Evolutionary conservation across 30 jellyfish, hydroid and myxozoan genomes (phyloP).

Genomic region (Aurelia sp.): DNA sequence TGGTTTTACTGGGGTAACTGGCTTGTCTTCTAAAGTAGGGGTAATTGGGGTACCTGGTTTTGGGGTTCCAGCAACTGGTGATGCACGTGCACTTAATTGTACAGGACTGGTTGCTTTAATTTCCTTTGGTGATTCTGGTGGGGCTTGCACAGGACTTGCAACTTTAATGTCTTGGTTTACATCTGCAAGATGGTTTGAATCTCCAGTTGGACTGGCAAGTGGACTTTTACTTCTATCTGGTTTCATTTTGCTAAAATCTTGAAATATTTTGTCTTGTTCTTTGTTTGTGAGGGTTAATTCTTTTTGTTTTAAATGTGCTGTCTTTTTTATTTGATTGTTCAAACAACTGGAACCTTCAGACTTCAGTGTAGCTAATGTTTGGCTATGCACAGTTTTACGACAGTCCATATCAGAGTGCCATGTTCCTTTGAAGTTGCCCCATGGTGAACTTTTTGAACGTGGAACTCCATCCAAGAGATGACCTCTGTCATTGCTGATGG

Average conservation of each 20-base stretch:
- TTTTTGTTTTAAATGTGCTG: slow-evolving; percentile 14
- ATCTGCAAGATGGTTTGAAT: slow-evolving; percentile 28
- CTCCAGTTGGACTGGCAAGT: slow-evolving; percentile 15
- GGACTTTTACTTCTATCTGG: slow-evolving; percentile 64
- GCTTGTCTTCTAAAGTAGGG: slow-evolving; percentile 40
- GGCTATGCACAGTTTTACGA: slow-evolving; percentile 67
- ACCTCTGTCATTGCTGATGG: slow-evolving; percentile 86
- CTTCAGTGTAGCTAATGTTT: slow-evolving; percentile 43
- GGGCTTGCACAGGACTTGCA: slow-evolving; percentile 41
- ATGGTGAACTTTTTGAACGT: slow-evolving; percentile 80
- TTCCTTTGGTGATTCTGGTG: slow-evolving; percentile 33
- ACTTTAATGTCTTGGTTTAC: slow-evolving; percentile 44
- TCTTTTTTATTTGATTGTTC: slow-evolving; percentile 55
- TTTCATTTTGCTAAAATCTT: slow-evolving; percentile 42
- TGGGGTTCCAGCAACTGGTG: slow-evolving; percentile 39
- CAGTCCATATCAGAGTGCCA: slow-evolving; percentile 85
- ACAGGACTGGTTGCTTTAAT: slow-evolving; percentile 14
- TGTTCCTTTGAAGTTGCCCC: slow-evolving; percentile 95
- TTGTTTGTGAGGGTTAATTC: slow-evolving; percentile 46
- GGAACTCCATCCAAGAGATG: slow-evolving; percentile 81
- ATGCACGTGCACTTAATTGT: slow-evolving; percentile 17
- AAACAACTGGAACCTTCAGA: slow-evolving; percentile 59
- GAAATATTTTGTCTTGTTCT: slow-evolving; percentile 40
- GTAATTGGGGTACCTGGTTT: slow-evolving; percentile 34
- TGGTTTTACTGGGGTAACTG: slow-evolving; percentile 34